Conservation (phyloP, 1,140 invertebrate genomes). For the Drosophila paulistorum region DNA sequence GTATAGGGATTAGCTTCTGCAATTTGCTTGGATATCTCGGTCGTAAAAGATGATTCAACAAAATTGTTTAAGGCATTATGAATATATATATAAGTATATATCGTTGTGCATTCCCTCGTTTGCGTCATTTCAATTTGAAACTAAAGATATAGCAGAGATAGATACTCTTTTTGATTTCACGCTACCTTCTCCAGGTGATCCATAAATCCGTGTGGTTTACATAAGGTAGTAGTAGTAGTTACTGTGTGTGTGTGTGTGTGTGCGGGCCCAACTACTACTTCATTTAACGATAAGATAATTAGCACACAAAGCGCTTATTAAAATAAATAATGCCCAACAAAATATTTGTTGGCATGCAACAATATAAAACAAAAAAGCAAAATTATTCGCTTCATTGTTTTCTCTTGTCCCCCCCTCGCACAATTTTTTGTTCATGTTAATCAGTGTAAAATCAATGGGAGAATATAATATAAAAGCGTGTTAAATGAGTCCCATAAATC, state of each 20-base stretch:
- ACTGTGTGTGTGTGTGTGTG: conserved; percentile 42
- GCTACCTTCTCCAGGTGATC: conserved; percentile 12
- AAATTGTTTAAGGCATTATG: background rate
- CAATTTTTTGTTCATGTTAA: conserved; percentile 54
- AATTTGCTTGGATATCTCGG: background rate
- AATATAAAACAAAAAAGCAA: background rate
- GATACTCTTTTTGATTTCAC: conserved; percentile 1
- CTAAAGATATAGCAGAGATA: background rate
- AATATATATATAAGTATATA: no score
- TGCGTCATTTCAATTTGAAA: no score
- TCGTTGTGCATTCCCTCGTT: no score
- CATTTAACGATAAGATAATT: conserved; percentile 78
- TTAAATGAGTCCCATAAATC: conserved; percentile 69
- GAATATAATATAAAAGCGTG: conserved; percentile 67
- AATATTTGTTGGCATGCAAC: conserved; percentile 34
- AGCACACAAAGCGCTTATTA: conserved; percentile 74
- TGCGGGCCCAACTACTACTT: conserved; percentile 49
- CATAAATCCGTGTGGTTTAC: conserved; percentile 1
- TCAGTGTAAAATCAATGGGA: conserved; percentile 75
- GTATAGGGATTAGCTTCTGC: background rate
- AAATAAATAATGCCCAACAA: conserved; percentile 32
- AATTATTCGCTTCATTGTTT: conserved; percentile 1
- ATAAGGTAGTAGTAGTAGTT: conserved; percentile 30
- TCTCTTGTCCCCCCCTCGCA: background rate
- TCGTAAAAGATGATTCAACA: background rate